Evolutionary conservation across 1,140 invertebrate genomes (phyloP).

Genomic region (Lepidurus arcticus): DNA sequence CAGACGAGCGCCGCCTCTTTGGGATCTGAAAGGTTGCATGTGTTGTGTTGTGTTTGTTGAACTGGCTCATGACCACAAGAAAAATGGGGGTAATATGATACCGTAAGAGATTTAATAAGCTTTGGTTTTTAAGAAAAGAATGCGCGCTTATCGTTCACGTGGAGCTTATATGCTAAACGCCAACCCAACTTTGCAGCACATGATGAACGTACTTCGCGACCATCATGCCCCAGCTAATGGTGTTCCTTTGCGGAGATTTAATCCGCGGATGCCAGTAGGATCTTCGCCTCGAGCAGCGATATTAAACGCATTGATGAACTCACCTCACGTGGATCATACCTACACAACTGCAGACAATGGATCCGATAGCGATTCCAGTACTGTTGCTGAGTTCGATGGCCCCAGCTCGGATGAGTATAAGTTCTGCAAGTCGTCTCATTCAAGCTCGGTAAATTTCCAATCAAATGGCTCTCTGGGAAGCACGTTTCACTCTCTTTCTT

Average conservation of each 20-base stretch:
- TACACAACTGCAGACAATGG: neutral
- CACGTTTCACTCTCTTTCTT: neutral
- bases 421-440: constrained; percentile 41
- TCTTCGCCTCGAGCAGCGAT: neutral
- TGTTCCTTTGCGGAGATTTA: neutral
- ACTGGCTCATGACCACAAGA: neutral
- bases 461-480: neutral
- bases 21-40: neutral
- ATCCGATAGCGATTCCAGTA: neutral
- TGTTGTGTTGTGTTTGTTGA: neutral
- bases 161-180: neutral
- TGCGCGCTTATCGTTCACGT: constrained; percentile 8
- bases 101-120: too few species aligned
- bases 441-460: constrained; percentile 32
- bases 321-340: neutral
- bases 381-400: constrained; percentile 36
- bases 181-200: neutral
- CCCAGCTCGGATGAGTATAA: constrained; percentile 42
- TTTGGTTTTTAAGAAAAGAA: neutral
- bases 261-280: neutral
- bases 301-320: neutral
- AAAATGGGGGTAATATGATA: too few species aligned
- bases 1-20: neutral
- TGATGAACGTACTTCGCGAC: constrained; percentile 10
- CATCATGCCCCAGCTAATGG: neutral